Evolutionary conservation across 1,140 invertebrate genomes (phyloP), one percentile per base, ranked within the genome.

Genomic region (Drosophila burlai): DNA sequence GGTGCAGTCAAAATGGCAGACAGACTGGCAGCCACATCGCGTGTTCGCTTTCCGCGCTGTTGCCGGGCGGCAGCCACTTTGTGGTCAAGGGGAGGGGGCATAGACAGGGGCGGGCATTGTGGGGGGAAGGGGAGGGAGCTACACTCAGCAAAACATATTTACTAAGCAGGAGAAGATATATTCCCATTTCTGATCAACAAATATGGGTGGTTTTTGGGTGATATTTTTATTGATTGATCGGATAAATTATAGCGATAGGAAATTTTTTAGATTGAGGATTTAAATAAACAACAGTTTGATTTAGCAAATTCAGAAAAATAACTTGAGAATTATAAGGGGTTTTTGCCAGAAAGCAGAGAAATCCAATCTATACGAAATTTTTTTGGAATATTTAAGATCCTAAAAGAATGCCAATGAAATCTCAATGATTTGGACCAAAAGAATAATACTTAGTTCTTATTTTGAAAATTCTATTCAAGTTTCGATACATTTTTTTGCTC

Each of bases 1-100:
- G 64, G 63, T 77, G 71, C 55, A 38, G 71, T 15, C 65, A 78
- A 69, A 79, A 78, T 79, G 76, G 76, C 76, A 79, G 76, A 79
- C 76, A 79, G 76, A 79, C 66, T 78, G 66, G 67, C 75, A 81
- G 79, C 77, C 77, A 81, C 67, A 87, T 81, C 84, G 84, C 80
- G 80, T 86, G 83, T 86, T 85, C 68, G 78, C 78, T 85, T 84
- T 85, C 76, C 72, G 81, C 47, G 64, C 81, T 87, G 81, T 89
- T 89, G 84, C 84, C 76, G 84, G 85, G 85, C 85, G 84, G 84
- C 77, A 89, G 81, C 65, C 58, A 67, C 62, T 57, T 57, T 61
- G 57, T 46, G 46, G 65, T 59, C 42, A 54, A 34, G 49, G 52
- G 49, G 24, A 16, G 26, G 43, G 31, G 62, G 57, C 24, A 40